These are phyloP conservation scores for Crypturellus undulatus DNA, from an alignment of 2,113 vertebrate species.

Conservation along the genomic window DNA sequence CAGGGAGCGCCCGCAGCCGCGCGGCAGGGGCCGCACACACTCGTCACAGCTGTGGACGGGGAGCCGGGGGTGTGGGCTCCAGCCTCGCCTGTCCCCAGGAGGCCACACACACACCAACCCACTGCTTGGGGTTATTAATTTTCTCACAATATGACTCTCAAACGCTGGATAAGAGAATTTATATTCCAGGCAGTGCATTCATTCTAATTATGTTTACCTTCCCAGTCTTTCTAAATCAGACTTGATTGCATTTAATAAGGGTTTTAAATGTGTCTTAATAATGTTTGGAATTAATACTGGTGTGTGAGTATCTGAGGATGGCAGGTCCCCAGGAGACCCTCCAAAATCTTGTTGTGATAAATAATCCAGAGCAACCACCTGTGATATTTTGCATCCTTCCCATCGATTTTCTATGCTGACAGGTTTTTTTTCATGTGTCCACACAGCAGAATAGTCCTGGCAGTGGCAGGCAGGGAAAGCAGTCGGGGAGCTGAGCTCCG, in stretches of 20 bases:
- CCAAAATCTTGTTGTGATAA: conserved; percentile 54
- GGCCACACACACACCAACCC: not conserved
- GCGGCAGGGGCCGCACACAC: not conserved
- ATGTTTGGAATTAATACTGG: conserved; percentile 72
- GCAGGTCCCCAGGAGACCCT: conserved; percentile 53
- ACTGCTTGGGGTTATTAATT: conserved; percentile 32
- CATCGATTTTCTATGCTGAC: not conserved
- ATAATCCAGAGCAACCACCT: conserved; percentile 35
- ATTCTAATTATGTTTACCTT: conserved; percentile 76
- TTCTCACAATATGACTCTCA: conserved; percentile 61
- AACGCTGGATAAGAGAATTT: conserved; percentile 38
- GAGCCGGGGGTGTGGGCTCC: fast-evolving
- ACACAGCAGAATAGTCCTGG: not conserved
- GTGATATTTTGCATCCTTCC: not conserved
- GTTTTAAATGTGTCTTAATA: conserved; percentile 67
- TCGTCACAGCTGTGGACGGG: fast-evolving
- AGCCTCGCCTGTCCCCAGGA: conserved; percentile 28
- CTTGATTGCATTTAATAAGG: conserved; percentile 76
- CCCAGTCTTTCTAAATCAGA: conserved; percentile 69
- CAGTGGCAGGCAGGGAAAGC: not conserved
- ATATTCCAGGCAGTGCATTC: conserved; percentile 52
- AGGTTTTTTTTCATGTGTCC: not conserved
- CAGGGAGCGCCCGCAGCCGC: fast-evolving
- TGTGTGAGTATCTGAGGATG: conserved; percentile 47
- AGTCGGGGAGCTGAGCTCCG: fast-evolving